Base-by-base conservation (phyloP, 2,797 vertebrate genomes). In the Chelon auratus region DNA sequence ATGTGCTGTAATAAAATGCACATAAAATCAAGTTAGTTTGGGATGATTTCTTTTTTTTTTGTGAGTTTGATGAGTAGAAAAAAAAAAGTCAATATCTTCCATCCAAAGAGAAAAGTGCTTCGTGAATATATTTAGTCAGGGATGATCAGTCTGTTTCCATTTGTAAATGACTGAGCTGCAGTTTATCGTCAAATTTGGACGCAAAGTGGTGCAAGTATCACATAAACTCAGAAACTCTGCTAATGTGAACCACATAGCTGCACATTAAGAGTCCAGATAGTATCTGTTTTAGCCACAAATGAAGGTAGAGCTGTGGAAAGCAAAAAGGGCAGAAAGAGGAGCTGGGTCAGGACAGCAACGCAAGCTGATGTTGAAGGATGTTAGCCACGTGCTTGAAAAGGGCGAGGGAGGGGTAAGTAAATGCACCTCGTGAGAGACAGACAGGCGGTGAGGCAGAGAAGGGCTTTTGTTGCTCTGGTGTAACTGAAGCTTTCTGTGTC, bases 401-500 rank as follows among this genome's bases (percentile, higher is more conserved):
- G 66, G 40, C 4, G 37, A 68, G 65, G 68, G 65, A 43, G 60
- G 26, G 56, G 54, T 20, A 37, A 13, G 60, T 55, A 78, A 76
- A 73, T 55, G 64, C 74, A 79, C 76, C 83, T 75, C 18, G 60
- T 78, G 72, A 78, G 78, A 87, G 79, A 84, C 82, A 74, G 88
- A 78, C 85, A 77, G 78, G 58, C 71, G 74, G 72, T 52, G 74
- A 70, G 48, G 67, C 71, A 70, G 80, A 78, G 80, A 82, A 71
- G 81, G 77, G 68, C 70, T 78, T 87, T 87, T 90, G 70, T 82
- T 90, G 81, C 78, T 76, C 24, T 36, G 10, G 76, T 86, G 90
- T 87, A 92, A 91, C 85, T 24, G 78, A 88, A 89, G 69, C 87
- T 71, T 42, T 58, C 4, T 43, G 52, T 80, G 84, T 89, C 87